Evolutionary conservation across 2,888 invertebrate genomes (phyloP), one percentile per base, ranked within the genome.

Genomic region (Meloe dianella): DNA sequence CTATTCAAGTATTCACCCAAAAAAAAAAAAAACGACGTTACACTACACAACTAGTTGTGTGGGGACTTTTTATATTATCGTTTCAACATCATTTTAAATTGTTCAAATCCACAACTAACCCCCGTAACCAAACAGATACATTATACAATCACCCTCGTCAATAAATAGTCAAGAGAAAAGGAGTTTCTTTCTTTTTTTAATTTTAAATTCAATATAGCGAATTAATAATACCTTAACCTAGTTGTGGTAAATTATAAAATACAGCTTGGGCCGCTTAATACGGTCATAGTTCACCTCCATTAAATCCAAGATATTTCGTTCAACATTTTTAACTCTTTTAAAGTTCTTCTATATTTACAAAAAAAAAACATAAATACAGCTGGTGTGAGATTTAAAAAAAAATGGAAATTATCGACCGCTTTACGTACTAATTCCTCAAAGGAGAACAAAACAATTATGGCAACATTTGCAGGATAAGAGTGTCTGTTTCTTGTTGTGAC

Each of bases 1-100:
- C 69, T 64, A 69, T 67, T 69, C 69, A 69, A 69, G 68, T 68
- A 68, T 68, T 69, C 69, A 69, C 68, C 65, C 68, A 67, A 57
- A 51, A 59, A 57, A 62, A 67, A 56, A 57, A n/a, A n/a, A n/a
- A n/a, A n/a, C n/a, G 64, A 68, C 64, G 60, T 65, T 68, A 65
- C 65, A 62, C 14, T 29, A 27, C 27, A 51, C 61, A 57, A 57
- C 57, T 27, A 27, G 27, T n/a, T 54, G 56, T 60, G 62, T 57
- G 67, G 68, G 64, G 64, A 68, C 61, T 47, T n/a, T n/a, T 65
- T 64, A 65, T 68, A 65, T 62, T 65, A 63, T 65, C 62, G 68
- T 59, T 64, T 60, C 65, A 68, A 68, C 68, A 61, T 65, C 65
- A 65, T 68, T 68, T 41, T 68, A 68, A 68, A 68, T 65, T 68